Conservation (phyloP, 2,797 vertebrate genomes). For the Falco biarmicus region DNA sequence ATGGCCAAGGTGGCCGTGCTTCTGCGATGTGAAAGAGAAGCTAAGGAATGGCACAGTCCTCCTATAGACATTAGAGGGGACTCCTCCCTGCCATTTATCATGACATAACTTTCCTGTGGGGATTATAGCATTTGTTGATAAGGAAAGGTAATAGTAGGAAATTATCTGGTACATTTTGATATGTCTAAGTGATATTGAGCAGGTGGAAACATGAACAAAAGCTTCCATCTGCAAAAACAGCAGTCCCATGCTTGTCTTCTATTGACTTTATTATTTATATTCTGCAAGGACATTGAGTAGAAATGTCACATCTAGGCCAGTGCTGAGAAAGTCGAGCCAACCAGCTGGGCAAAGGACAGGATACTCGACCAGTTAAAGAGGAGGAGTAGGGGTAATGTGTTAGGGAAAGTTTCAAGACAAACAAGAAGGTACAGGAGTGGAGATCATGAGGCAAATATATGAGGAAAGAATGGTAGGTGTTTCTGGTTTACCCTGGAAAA, state of each 20-base stretch:
- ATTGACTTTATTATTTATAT: neutral
- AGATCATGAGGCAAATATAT: neutral
- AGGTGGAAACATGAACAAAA: slow-evolving; percentile 8
- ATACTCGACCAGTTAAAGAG: neutral
- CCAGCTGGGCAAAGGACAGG: neutral
- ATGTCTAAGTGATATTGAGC: slow-evolving; percentile 1
- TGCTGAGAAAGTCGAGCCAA: neutral
- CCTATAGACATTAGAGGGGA: neutral
- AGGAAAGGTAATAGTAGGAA: slow-evolving; percentile 52
- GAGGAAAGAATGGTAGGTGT: neutral
- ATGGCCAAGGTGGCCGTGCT: rapidly evolving
- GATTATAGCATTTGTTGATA: slow-evolving; percentile 31
- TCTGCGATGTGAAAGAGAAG: neutral
- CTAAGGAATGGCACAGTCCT: neutral
- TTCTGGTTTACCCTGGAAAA: neutral
- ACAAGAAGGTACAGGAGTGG: neutral
- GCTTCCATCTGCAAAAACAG: neutral
- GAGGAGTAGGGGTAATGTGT: rapidly evolving
- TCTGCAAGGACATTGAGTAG: neutral
- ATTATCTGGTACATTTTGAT: slow-evolving; percentile 45
- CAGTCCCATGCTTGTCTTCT: neutral
- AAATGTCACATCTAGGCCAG: neutral
- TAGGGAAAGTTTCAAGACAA: neutral
- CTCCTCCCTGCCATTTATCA: neutral
- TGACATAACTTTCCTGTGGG: neutral